Percentiles rank a stretch among this genome's conserved stretches.
These are phyloP conservation scores for Pedetes capensis DNA, from an alignment of 2,113 vertebrate genomes.

Conservation along the genomic window DNA sequence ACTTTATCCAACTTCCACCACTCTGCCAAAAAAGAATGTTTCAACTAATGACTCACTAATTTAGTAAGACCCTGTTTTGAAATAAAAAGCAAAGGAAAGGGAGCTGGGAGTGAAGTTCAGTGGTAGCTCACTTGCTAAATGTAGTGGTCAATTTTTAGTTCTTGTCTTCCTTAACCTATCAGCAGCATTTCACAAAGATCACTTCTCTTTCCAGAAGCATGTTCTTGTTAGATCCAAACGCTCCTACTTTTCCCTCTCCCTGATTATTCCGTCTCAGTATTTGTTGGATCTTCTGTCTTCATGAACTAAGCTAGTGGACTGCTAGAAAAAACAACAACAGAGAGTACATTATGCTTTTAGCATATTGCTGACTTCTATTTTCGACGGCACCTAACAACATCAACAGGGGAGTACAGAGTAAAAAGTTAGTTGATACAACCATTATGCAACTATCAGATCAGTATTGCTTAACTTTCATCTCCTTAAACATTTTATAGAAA, in stretches of 20 bases:
- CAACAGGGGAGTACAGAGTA: too few species aligned
- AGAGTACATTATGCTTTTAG: neutral
- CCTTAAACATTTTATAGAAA: too few species aligned
- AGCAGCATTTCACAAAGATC: neutral
- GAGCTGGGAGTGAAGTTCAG: too few species aligned
- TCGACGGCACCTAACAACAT: slow-evolving; percentile 26
- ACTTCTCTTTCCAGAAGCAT: neutral
- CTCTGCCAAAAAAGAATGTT: neutral
- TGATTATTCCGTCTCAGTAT: neutral
- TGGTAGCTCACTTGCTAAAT: too few species aligned
- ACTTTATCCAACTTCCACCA: neutral
- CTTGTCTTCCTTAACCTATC: neutral
- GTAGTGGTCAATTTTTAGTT: neutral
- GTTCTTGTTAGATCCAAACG: neutral
- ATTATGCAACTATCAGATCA: too few species aligned
- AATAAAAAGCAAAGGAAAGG: too few species aligned
- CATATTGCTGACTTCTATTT: neutral
- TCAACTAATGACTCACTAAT: neutral
- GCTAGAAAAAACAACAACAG: neutral
- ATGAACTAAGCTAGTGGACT: neutral
- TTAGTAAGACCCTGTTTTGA: too few species aligned
- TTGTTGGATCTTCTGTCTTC: neutral
- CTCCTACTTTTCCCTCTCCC: neutral
- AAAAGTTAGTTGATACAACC: too few species aligned
- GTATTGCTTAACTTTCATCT: too few species aligned